These are phyloP conservation scores for Ctenomys sociabilis DNA, from an alignment of 2,113 vertebrate species.

Conservation along the genomic window DNA sequence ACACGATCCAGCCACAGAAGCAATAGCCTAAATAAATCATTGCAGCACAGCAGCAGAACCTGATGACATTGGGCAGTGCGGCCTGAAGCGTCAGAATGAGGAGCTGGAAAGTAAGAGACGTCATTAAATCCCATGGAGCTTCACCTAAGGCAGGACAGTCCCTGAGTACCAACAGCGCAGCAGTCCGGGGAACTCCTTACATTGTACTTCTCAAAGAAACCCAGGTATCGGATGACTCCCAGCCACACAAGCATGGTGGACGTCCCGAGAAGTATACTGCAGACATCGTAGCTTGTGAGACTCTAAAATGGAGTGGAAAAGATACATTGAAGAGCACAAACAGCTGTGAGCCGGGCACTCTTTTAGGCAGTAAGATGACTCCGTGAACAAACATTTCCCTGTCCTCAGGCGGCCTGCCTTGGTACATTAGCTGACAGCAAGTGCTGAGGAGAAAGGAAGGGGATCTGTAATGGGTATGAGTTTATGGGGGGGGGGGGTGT, in stretches of 20 bases:
- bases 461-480: not conserved
- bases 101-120: conserved; percentile 86
- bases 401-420: not conserved
- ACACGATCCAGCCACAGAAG: conserved; percentile 98
- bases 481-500: no score
- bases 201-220: conserved; percentile 98
- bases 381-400: not conserved
- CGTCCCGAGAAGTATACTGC: conserved; percentile 94
- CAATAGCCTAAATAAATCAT: conserved; percentile 98
- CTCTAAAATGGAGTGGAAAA: conserved; percentile 84
- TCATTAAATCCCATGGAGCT: conserved; percentile 57
- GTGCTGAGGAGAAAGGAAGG: not conserved
- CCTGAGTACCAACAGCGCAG: conserved; percentile 74
- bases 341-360: not conserved
- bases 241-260: conserved; percentile 96
- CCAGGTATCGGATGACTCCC: conserved; percentile 95
- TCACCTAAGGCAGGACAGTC: conserved; percentile 42
- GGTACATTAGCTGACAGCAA: not conserved
- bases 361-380: not conserved
- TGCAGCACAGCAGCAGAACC: conserved; percentile 95
- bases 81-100: conserved; percentile 92
- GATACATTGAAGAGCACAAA: not conserved
- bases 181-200: conserved; percentile 86
- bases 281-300: conserved; percentile 94
- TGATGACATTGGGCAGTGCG: conserved; percentile 92